A percentile compares a stretch with the other conserved stretches of the same genome.
Conservation (phyloP, 2,888 invertebrate species). For the Phyllotreta cruciferae region DNA sequence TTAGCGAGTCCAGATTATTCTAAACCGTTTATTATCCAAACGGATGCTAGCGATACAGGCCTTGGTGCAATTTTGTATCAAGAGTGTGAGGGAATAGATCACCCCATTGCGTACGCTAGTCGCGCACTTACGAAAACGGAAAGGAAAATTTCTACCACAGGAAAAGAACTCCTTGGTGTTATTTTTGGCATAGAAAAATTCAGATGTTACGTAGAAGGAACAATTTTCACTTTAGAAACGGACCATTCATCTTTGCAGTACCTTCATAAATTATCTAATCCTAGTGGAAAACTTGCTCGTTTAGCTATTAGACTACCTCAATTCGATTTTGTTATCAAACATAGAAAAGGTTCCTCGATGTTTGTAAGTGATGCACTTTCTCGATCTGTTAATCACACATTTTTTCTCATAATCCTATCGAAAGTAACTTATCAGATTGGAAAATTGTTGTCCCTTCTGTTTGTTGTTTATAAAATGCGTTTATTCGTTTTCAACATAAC, state of each 20-base stretch:
- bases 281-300: slow-evolving; percentile 37
- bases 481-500: no score
- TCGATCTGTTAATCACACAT: slow-evolving; percentile 27
- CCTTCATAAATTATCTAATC: slow-evolving; percentile 43
- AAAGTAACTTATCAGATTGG: slow-evolving; percentile 35
- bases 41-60: slow-evolving; percentile 40
- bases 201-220: slow-evolving; percentile 44
- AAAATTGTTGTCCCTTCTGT: slow-evolving; percentile 42
- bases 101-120: slow-evolving; percentile 33
- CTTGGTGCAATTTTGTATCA: slow-evolving; percentile 32
- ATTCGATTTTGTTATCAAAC: slow-evolving; percentile 38
- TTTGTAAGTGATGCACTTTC: slow-evolving; percentile 33
- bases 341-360: slow-evolving; percentile 27
- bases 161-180: slow-evolving; percentile 40
- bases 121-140: slow-evolving; percentile 34
- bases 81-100: slow-evolving; percentile 28
- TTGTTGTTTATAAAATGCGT: no score
- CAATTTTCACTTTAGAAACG: slow-evolving; percentile 38
- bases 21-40: slow-evolving; percentile 31
- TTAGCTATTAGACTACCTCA: slow-evolving; percentile 41
- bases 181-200: slow-evolving; percentile 42
- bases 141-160: slow-evolving; percentile 39
- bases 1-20: slow-evolving; percentile 38
- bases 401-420: slow-evolving; percentile 21
- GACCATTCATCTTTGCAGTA: slow-evolving; percentile 46